These are phyloP conservation scores for Henicopernis longicauda DNA, from an alignment of 2,113 vertebrate genomes.

Conservation along the genomic window DNA sequence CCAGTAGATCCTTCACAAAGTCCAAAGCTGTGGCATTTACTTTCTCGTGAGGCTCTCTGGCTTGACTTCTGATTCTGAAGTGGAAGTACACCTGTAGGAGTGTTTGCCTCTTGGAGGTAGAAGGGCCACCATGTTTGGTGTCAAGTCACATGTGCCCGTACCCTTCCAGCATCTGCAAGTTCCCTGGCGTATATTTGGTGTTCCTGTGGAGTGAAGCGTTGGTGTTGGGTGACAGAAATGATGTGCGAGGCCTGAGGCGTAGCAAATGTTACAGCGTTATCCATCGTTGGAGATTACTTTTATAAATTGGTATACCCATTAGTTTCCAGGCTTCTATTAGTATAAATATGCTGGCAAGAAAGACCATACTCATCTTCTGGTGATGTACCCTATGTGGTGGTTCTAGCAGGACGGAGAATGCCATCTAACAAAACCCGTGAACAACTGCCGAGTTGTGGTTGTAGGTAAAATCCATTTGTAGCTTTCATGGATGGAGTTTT, in stretches of 20 bases:
- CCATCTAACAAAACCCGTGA: not conserved
- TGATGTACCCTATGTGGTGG: not conserved
- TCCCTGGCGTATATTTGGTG: not conserved
- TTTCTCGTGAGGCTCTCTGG: not conserved
- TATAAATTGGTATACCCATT: not conserved
- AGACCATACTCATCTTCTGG: not conserved
- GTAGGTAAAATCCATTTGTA: not conserved
- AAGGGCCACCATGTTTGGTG: not conserved
- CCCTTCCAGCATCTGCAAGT: not conserved
- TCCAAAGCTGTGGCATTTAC: not conserved
- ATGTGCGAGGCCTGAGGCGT: not conserved
- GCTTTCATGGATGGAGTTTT: not conserved
- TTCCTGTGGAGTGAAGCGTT: not conserved
- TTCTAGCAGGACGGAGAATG: not conserved
- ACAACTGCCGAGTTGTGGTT: not conserved
- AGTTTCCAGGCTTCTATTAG: not conserved
- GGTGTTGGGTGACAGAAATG: not conserved
- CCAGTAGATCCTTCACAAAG: not conserved
- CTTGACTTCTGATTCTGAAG: not conserved
- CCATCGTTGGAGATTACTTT: not conserved
- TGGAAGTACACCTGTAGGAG: not conserved
- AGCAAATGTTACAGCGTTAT: not conserved
- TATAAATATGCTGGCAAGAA: not conserved
- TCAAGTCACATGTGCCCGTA: fast-evolving
- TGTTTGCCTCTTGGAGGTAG: not conserved